Percentiles rank a stretch among this genome's conserved stretches.
phyloP scores from a whole-genome alignment of 1,140 invertebrate species.

The Aphaenogaster floridana region DNA sequence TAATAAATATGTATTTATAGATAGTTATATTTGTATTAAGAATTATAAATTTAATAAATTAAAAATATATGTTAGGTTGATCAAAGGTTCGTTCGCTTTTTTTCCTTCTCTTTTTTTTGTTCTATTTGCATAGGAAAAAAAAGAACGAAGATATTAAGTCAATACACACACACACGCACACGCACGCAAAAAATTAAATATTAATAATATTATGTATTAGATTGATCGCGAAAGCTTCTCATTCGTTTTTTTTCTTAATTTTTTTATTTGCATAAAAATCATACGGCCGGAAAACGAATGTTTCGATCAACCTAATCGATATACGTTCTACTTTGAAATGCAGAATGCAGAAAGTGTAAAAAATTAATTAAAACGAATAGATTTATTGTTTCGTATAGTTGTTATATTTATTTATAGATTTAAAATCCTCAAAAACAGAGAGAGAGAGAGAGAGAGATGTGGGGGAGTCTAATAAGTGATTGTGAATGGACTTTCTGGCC shows the following conservation, averaged over 20 bases:
- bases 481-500: neutral
- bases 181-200: neutral
- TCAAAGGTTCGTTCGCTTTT: slow-evolving; percentile 4
- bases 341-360: neutral
- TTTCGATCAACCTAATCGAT: neutral
- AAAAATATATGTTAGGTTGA: slow-evolving; percentile 10
- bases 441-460: neutral
- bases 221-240: neutral
- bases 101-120: neutral
- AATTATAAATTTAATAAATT: slow-evolving; percentile 13
- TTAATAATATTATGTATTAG: neutral
- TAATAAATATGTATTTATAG: slow-evolving; percentile 27
- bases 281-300: neutral
- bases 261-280: neutral
- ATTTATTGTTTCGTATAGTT: neutral
- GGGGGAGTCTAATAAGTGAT: neutral
- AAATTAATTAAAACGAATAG: neutral
- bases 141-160: neutral
- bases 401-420: slow-evolving; percentile 10
- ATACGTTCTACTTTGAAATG: neutral
- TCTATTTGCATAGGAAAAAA: neutral
- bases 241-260: neutral
- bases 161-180: neutral
- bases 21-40: slow-evolving; percentile 14
- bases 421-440: neutral